These are phyloP conservation scores for Callimorpha dominula DNA, from an alignment of 2,888 invertebrate genomes.

Conservation along the genomic window DNA sequence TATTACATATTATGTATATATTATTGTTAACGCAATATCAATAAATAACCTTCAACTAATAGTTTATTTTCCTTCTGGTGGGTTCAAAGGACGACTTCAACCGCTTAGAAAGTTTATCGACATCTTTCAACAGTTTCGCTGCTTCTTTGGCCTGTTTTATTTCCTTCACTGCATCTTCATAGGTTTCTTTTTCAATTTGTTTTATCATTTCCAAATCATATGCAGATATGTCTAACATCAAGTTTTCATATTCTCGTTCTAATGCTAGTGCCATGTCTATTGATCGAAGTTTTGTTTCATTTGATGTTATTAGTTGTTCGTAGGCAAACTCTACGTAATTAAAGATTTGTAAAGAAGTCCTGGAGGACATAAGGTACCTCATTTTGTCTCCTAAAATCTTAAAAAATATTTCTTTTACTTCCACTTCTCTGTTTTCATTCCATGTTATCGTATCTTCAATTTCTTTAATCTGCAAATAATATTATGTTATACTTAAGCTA, in stretches of 20 bases:
- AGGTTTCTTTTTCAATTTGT: conserved; percentile 74
- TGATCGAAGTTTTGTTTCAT: conserved; percentile 87
- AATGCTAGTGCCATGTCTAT: conserved; percentile 88
- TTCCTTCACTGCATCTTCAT: conserved; percentile 67
- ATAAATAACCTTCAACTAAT: not conserved
- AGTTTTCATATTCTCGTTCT: conserved; percentile 82
- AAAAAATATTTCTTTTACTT: conserved; percentile 75
- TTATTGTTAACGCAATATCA: too few relatives aligned
- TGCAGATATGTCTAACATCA: conserved; percentile 75
- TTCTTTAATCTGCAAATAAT: conserved; percentile 67
- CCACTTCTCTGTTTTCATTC: conserved; percentile 69
- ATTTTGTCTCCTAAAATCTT: conserved; percentile 78
- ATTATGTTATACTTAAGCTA: not conserved
- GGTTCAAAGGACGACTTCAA: conserved; percentile 77
- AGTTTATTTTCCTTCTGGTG: conserved; percentile 49
- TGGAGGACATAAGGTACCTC: conserved; percentile 85
- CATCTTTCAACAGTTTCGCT: conserved; percentile 72
- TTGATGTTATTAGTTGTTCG: conserved; percentile 87
- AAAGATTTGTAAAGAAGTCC: conserved; percentile 86
- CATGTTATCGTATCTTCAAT: conserved; percentile 67
- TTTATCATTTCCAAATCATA: conserved; percentile 74
- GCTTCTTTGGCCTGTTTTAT: conserved; percentile 74
- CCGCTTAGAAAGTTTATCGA: conserved; percentile 76
- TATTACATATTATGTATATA: too few relatives aligned
- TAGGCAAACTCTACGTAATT: conserved; percentile 90